Evolutionary conservation across 2,113 vertebrate genomes (phyloP).

Genomic region (Pygoscelis adeliae): DNA sequence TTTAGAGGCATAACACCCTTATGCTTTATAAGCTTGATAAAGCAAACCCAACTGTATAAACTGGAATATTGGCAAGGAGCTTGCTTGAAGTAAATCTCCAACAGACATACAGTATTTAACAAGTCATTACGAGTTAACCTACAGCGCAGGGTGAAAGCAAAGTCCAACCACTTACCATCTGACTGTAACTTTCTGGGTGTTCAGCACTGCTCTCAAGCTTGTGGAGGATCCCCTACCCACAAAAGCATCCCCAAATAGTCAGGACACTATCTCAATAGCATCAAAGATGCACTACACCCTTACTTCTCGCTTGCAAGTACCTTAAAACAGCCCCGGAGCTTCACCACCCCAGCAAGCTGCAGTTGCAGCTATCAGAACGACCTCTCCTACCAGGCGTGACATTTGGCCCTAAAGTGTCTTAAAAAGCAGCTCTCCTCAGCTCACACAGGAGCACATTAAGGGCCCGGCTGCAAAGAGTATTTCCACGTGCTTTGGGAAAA

Average conservation of each 20-base stretch:
- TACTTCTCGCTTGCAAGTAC: fast-evolving
- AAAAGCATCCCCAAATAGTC: fast-evolving
- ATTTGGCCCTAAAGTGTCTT: background rate
- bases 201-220: background rate
- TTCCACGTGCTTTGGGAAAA: background rate
- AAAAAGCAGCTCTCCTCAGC: background rate
- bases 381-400: background rate
- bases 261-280: fast-evolving
- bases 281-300: fast-evolving
- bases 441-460: fast-evolving
- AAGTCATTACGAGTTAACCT: background rate
- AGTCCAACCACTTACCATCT: background rate
- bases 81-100: background rate
- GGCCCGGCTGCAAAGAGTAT: background rate
- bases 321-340: background rate
- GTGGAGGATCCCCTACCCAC: background rate
- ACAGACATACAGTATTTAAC: background rate
- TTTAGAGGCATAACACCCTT: background rate
- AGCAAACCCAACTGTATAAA: conserved; percentile 36
- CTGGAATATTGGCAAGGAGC: background rate
- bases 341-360: fast-evolving
- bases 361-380: fast-evolving
- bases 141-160: background rate
- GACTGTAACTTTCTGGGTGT: background rate
- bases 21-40: background rate